A percentile compares a stretch with the other conserved stretches of the same genome.
phyloP scores from a whole-genome alignment of 1,140 invertebrate species.

The Solen grandis region DNA sequence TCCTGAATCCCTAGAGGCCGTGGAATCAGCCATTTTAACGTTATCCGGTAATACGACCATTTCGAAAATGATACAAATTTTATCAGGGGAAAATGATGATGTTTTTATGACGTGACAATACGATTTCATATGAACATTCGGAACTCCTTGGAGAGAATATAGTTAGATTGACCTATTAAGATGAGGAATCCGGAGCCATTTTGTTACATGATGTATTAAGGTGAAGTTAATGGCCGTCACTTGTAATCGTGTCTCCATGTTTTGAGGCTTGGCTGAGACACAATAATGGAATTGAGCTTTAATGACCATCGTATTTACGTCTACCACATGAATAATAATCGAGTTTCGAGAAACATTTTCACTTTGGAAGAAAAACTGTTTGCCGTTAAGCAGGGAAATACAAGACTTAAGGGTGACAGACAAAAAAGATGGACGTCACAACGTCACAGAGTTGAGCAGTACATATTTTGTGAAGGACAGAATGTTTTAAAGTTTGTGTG shows the following conservation, averaged over 20 bases:
- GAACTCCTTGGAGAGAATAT: slow-evolving; percentile 13
- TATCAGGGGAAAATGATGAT: slow-evolving; percentile 53
- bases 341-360: too few relatives aligned
- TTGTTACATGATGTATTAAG: slow-evolving; percentile 55
- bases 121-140: slow-evolving; percentile 9
- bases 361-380: too few relatives aligned
- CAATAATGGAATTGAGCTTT: too few relatives aligned
- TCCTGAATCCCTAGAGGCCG: not conserved
- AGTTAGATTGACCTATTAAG: slow-evolving; percentile 57
- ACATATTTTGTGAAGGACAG: too few relatives aligned
- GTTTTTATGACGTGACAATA: slow-evolving; percentile 57
- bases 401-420: too few relatives aligned
- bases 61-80: slow-evolving; percentile 54
- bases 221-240: slow-evolving; percentile 35
- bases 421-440: too few relatives aligned
- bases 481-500: too few relatives aligned
- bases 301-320: too few relatives aligned
- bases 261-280: too few relatives aligned
- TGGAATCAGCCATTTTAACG: slow-evolving; percentile 16
- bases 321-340: too few relatives aligned
- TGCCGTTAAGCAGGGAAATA: too few relatives aligned
- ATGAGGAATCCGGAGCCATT: slow-evolving; percentile 40
- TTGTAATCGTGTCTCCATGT: slow-evolving; percentile 21
- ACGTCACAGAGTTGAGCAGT: too few relatives aligned
- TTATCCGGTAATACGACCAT: slow-evolving; percentile 48